Percentiles rank a stretch among this genome's conserved stretches.
Conservation (phyloP, 2,888 invertebrate genomes). For the Colletes collaris region DNA sequence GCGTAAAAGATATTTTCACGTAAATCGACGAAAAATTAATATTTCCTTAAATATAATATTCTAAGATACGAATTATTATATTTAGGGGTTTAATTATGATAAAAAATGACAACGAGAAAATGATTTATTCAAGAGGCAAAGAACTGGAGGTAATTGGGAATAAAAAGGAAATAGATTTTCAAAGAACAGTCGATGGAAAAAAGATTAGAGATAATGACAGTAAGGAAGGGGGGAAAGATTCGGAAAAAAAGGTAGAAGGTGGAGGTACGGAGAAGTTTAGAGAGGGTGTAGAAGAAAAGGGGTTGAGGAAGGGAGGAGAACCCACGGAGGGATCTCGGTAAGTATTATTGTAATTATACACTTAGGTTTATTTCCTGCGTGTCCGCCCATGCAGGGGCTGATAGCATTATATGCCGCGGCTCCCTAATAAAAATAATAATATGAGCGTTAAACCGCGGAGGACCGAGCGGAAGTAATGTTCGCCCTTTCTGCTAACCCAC, state of each 20-base stretch:
- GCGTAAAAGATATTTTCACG: conserved; percentile 19
- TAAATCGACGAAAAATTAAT: too few relatives aligned
- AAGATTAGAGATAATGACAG: conserved; percentile 3
- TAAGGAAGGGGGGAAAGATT: conserved; percentile 8
- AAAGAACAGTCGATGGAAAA: background rate
- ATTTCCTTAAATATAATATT: too few relatives aligned
- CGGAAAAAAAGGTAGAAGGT: conserved; percentile 9
- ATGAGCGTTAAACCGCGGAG: conserved; percentile 80
- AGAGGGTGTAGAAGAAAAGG: conserved; percentile 44
- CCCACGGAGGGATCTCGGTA: conserved; percentile 67
- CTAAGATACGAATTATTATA: too few relatives aligned
- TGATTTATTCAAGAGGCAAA: too few relatives aligned
- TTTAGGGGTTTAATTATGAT: too few relatives aligned
- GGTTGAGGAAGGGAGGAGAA: conserved; percentile 53
- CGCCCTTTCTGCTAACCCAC: conserved; percentile 63
- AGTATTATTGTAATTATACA: conserved; percentile 83
- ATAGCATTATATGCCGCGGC: conserved; percentile 74
- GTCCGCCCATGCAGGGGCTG: conserved; percentile 72
- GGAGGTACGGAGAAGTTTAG: conserved; percentile 13
- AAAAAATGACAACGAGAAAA: too few relatives aligned
- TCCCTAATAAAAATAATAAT: conserved; percentile 81
- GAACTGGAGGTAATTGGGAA: background rate
- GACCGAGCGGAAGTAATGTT: conserved; percentile 76
- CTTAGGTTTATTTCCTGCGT: conserved; percentile 83
- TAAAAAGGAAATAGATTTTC: background rate